These are phyloP conservation scores for Drosophila prosaltans DNA, from an alignment of 1,140 invertebrate species.

Conservation along the genomic window DNA sequence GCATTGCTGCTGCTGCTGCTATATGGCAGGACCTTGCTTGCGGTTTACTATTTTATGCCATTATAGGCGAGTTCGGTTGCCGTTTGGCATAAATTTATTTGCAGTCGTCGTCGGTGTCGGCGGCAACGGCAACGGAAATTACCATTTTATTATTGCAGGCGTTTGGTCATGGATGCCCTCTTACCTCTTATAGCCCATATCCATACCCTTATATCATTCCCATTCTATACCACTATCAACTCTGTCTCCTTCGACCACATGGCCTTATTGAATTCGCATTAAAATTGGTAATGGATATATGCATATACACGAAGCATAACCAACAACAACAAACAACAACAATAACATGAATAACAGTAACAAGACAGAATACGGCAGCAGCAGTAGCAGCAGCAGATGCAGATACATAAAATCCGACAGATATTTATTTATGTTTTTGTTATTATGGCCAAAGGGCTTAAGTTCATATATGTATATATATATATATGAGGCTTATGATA, in stretches of 20 bases:
- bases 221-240: conserved; percentile 27
- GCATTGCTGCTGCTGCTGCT: neutral
- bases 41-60: conserved; percentile 72
- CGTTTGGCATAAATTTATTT: conserved; percentile 77
- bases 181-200: neutral
- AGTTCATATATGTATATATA: conserved; percentile 14
- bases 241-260: conserved; percentile 10
- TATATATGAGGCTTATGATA: conserved; percentile 46
- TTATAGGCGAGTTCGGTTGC: conserved; percentile 66
- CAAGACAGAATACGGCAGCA: neutral
- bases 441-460: conserved; percentile 41
- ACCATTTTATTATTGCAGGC: conserved; percentile 79
- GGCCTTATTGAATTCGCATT: conserved; percentile 77
- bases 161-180: conserved; percentile 19
- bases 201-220: neutral
- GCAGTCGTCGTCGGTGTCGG: conserved; percentile 39
- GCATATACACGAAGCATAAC: conserved; percentile 52
- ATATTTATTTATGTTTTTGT: conserved; percentile 57
- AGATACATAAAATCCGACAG: conserved; percentile 48
- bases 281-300: conserved; percentile 79
- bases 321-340: conserved; percentile 1
- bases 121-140: conserved; percentile 61
- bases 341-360: conserved; percentile 1
- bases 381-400: conserved; percentile 16
- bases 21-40: conserved; percentile 50